Evolutionary conservation across 2,888 invertebrate genomes (phyloP).

Genomic region (Bruchidius siliquastri): DNA sequence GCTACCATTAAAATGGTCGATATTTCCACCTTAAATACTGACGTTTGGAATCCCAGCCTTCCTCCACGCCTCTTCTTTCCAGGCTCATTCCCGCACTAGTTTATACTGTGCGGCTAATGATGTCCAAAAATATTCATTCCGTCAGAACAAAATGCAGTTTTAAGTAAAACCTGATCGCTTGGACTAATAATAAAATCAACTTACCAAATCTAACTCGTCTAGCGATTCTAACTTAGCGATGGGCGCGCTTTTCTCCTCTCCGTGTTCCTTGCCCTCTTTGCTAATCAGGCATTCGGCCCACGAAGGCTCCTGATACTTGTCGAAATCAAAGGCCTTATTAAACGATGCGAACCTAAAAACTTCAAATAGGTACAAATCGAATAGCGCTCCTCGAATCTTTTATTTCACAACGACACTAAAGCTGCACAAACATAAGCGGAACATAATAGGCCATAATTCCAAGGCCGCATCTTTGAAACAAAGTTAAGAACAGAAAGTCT

Average conservation of each 20-base stretch:
- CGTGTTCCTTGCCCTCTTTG: slow-evolving; percentile 31
- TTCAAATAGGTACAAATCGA: not conserved
- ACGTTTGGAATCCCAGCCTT: no score
- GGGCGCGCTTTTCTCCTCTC: slow-evolving; percentile 51
- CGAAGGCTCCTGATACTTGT: slow-evolving; percentile 33
- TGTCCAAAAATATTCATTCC: no score
- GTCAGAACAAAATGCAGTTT: no score
- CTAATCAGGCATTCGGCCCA: slow-evolving; percentile 31
- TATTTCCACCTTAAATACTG: no score
- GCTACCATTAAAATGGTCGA: no score
- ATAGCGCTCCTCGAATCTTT: not conserved
- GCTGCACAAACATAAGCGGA: not conserved
- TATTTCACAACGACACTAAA: not conserved
- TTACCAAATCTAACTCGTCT: slow-evolving; percentile 58
- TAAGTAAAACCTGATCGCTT: no score
- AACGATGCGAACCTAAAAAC: slow-evolving; percentile 45
- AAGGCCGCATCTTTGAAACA: no score
- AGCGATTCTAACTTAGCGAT: slow-evolving; percentile 63
- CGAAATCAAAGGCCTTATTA: slow-evolving; percentile 46
- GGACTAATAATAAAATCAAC: slow-evolving; percentile 8
- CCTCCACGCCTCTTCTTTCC: no score
- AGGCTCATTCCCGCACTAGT: no score
- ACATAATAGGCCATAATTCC: no score
- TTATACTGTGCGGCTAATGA: no score
- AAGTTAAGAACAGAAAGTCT: no score